A percentile compares a stretch with the other conserved stretches of the same genome.
phyloP scores from a whole-genome alignment of 1,140 invertebrate species.

The Yoshiicerus persimilis region DNA sequence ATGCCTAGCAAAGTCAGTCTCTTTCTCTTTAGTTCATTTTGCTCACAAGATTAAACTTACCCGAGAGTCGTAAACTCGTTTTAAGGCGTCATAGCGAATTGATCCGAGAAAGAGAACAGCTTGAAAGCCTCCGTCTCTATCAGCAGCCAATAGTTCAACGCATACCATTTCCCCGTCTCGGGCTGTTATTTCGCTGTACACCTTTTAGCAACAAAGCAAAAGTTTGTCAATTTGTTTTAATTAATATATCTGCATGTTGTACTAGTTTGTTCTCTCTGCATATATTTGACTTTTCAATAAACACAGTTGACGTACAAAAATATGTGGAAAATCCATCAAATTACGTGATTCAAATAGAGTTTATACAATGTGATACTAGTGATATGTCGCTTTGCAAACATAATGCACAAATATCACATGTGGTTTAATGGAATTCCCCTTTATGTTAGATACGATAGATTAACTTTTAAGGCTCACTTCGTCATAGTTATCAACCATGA shows the following conservation, averaged over 20 bases:
- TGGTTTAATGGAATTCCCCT: neutral
- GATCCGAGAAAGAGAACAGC: constrained; percentile 95
- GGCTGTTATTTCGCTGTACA: constrained; percentile 93
- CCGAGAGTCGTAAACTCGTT: constrained; percentile 93
- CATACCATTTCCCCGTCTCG: constrained; percentile 98
- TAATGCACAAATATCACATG: neutral
- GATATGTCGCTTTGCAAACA: neutral
- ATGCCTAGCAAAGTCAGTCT: neutral
- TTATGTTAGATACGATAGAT: too few relatives aligned
- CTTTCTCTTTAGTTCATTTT: neutral
- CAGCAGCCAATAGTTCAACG: constrained; percentile 91
- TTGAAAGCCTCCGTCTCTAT: constrained; percentile 77
- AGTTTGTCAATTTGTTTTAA: neutral
- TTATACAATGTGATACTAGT: neutral
- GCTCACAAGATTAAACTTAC: constrained; percentile 61
- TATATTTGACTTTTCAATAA: neutral
- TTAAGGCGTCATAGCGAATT: constrained; percentile 94
- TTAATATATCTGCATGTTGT: too few relatives aligned
- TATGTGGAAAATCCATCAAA: neutral
- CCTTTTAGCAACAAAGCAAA: constrained; percentile 57
- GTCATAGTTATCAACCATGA: constrained; percentile 99
- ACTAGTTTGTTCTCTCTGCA: neutral
- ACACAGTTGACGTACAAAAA: neutral
- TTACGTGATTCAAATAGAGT: neutral
- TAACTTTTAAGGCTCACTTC: constrained; percentile 65